phyloP scores from a whole-genome alignment of 2,113 vertebrate species.

The Argyrosomus japonicus region DNA sequence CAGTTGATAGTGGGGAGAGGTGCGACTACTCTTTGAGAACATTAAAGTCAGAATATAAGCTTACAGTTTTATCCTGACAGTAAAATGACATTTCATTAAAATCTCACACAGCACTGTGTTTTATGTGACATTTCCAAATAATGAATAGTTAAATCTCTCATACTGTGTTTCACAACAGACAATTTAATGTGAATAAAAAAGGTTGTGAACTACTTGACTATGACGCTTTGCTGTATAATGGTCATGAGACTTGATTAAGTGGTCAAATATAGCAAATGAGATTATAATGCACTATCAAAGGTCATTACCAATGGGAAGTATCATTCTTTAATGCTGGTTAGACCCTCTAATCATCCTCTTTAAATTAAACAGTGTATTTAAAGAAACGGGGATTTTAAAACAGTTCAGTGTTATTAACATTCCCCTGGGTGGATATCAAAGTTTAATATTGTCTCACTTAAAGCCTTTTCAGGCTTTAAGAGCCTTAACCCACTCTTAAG shows the following conservation, averaged over 20 bases:
- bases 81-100: not conserved
- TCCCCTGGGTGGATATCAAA: conserved; percentile 32
- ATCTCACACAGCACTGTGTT: not conserved
- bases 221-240: conserved; percentile 29
- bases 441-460: conserved; percentile 42
- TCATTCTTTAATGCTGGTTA: conserved; percentile 44
- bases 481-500: conserved; percentile 41
- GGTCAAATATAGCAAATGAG: conserved; percentile 47
- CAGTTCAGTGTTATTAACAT: conserved; percentile 33
- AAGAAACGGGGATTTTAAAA: conserved; percentile 21
- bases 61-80: not conserved
- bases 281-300: conserved; percentile 40
- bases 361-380: conserved; percentile 49
- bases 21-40: not conserved
- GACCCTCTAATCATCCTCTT: conserved; percentile 17
- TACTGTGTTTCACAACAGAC: not conserved
- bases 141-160: not conserved
- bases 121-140: not conserved
- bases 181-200: not conserved
- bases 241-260: conserved; percentile 44
- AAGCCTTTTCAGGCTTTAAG: conserved; percentile 11
- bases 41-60: not conserved
- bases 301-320: conserved; percentile 41
- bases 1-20: not conserved
- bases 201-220: conserved; percentile 5